Evolutionary conservation across 2,888 invertebrate species (phyloP).

Genomic region (Papilio gigon): DNA sequence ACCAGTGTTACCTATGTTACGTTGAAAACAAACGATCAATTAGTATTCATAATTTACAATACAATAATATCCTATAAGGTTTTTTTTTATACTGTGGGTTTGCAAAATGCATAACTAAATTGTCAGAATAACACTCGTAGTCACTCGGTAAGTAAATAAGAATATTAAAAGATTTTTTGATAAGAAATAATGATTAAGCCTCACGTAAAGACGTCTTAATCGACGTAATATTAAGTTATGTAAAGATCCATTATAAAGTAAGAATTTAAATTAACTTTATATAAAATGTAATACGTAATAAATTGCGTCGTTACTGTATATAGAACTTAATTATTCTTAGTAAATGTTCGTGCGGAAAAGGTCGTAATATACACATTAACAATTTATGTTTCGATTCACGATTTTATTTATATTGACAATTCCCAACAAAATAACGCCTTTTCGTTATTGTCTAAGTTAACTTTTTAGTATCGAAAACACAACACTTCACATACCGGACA

Average conservation of each 20-base stretch:
- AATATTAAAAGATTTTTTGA: constrained; percentile 6
- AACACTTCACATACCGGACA: constrained; percentile 60
- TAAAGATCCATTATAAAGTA: neutral
- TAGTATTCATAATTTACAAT: too few species aligned
- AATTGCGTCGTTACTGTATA: neutral
- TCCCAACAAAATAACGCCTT: constrained; percentile 37
- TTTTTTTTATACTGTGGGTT: too few species aligned
- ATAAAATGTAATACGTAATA: constrained; percentile 1
- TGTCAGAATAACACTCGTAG: neutral
- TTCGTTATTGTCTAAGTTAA: constrained; percentile 66
- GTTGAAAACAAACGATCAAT: too few species aligned
- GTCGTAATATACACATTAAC: neutral
- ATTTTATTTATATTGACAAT: constrained; percentile 35
- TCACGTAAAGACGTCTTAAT: constrained; percentile 8
- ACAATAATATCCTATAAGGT: too few species aligned
- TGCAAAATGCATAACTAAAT: neutral
- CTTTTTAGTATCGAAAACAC: too few species aligned
- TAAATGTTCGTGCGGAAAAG: neutral
- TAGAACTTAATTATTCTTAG: constrained; percentile 8
- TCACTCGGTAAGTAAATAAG: neutral
- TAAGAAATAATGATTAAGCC: neutral
- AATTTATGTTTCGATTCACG: constrained; percentile 2
- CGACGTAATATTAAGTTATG: neutral
- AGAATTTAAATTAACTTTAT: neutral
- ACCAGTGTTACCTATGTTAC: too few species aligned